These are phyloP conservation scores for Zaprionus ornatus DNA, from an alignment of 1,140 invertebrate genomes.

Conservation along the genomic window DNA sequence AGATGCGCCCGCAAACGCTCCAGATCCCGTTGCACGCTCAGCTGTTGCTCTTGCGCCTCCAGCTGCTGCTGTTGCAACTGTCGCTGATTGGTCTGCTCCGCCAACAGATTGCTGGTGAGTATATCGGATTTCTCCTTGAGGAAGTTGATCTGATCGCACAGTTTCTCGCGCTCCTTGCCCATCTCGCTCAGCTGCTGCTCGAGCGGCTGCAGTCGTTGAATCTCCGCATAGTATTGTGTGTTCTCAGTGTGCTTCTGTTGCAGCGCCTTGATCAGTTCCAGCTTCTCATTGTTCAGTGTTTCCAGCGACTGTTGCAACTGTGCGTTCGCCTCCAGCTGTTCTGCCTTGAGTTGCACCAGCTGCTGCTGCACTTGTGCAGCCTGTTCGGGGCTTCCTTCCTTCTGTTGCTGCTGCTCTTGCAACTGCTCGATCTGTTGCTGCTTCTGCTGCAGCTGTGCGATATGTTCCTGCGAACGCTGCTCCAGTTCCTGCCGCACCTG, in stretches of 20 bases:
- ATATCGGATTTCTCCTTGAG: conserved; percentile 87
- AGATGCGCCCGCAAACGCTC: conserved; percentile 93
- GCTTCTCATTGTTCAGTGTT: conserved; percentile 86
- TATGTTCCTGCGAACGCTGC: background rate
- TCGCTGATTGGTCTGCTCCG: conserved; percentile 85
- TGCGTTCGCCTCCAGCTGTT: background rate
- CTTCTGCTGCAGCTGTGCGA: conserved; percentile 5
- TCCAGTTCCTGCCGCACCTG: background rate
- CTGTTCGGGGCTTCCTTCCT: conserved; percentile 51
- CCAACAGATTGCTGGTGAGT: conserved; percentile 86
- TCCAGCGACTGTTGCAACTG: conserved; percentile 66
- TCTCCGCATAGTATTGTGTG: conserved; percentile 91
- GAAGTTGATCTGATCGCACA: conserved; percentile 85
- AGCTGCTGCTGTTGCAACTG: conserved; percentile 86
- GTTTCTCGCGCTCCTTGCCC: conserved; percentile 84
- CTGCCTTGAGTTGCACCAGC: conserved; percentile 3
- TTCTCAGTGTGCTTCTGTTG: conserved; percentile 93
- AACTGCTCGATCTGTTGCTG: conserved; percentile 16
- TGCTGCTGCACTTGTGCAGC: background rate
- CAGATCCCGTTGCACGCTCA: conserved; percentile 87
- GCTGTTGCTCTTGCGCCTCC: conserved; percentile 72
- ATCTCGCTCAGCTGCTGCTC: conserved; percentile 48
- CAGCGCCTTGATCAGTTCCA: conserved; percentile 88
- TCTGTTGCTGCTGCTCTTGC: conserved; percentile 64
- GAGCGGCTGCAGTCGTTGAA: conserved; percentile 87